These are phyloP conservation scores for Anorthoa munda DNA, from an alignment of 2,888 invertebrate genomes.

Conservation along the genomic window DNA sequence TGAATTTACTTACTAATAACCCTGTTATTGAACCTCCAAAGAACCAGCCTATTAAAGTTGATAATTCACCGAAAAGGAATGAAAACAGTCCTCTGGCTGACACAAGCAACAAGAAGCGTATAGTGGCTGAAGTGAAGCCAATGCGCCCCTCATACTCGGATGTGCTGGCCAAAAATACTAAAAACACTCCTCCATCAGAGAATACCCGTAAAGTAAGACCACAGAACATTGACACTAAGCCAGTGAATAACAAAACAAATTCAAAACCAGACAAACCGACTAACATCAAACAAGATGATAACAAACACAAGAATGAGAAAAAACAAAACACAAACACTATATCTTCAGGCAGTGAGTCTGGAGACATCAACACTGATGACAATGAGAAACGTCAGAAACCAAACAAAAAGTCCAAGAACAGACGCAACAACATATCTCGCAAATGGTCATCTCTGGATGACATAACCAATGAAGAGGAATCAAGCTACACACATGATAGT, in stretches of 20 bases:
- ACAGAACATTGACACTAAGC: conserved; percentile 85
- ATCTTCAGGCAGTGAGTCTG: conserved; percentile 89
- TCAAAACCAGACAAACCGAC: conserved; percentile 83
- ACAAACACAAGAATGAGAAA: conserved; percentile 83
- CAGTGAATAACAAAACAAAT: conserved; percentile 80
- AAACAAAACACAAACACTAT: conserved; percentile 80
- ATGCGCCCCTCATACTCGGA: conserved; percentile 97
- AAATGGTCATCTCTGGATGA: conserved; percentile 92
- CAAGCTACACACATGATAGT: conserved; percentile 77
- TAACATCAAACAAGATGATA: conserved; percentile 78
- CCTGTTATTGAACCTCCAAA: conserved; percentile 76
- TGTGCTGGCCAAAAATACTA: conserved; percentile 93
- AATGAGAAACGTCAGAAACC: conserved; percentile 83
- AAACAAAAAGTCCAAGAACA: conserved; percentile 85
- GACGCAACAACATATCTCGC: conserved; percentile 84
- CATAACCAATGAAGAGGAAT: conserved; percentile 85
- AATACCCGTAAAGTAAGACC: conserved; percentile 85
- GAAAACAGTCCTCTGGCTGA: conserved; percentile 88
- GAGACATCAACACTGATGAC: conserved; percentile 86
- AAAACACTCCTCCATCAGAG: conserved; percentile 88
- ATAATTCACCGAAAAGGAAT: conserved; percentile 85
- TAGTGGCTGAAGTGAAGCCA: conserved; percentile 96
- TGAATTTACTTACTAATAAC: conserved; percentile 80
- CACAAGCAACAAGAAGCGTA: conserved; percentile 92
- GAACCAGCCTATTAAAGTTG: conserved; percentile 76